Evolutionary conservation across 2,888 invertebrate species (phyloP).

Genomic region (Tenthredo mesomela): DNA sequence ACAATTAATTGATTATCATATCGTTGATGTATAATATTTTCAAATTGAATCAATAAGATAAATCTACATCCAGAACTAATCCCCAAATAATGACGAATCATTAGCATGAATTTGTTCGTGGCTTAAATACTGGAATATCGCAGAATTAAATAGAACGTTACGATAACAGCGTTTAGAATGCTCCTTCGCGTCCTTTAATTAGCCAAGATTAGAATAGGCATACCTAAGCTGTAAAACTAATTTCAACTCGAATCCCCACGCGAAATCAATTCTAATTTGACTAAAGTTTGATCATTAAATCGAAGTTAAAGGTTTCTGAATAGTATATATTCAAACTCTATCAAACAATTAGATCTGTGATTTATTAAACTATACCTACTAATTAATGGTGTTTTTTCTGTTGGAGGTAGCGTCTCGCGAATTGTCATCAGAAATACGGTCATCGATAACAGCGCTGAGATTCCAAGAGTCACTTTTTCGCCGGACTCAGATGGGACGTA

Average conservation of each 20-base stretch:
- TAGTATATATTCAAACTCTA: neutral
- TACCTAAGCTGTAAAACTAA: conserved; percentile 27
- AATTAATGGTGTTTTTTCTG: conserved; percentile 92
- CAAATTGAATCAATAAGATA: neutral
- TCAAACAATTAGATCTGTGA: neutral
- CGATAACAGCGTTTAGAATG: conserved; percentile 8
- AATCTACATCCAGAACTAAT: neutral
- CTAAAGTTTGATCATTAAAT: neutral
- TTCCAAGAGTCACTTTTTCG: conserved; percentile 92
- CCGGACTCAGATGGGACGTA: conserved; percentile 94
- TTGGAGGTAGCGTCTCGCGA: conserved; percentile 91
- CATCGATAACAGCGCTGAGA: conserved; percentile 93
- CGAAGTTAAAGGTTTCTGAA: neutral
- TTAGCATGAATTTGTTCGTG: neutral
- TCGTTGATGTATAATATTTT: neutral
- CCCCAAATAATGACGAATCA: neutral
- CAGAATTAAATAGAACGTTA: conserved; percentile 3
- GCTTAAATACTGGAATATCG: neutral
- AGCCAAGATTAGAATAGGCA: neutral
- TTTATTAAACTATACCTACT: conserved; percentile 81
- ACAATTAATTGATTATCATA: neutral
- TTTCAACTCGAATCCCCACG: neutral
- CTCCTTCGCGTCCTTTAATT: neutral
- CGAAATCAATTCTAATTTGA: neutral
- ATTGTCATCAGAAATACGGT: conserved; percentile 94